Evolutionary conservation across 2,797 vertebrate genomes (phyloP).

Genomic region (Rhyacichthys aspro): DNA sequence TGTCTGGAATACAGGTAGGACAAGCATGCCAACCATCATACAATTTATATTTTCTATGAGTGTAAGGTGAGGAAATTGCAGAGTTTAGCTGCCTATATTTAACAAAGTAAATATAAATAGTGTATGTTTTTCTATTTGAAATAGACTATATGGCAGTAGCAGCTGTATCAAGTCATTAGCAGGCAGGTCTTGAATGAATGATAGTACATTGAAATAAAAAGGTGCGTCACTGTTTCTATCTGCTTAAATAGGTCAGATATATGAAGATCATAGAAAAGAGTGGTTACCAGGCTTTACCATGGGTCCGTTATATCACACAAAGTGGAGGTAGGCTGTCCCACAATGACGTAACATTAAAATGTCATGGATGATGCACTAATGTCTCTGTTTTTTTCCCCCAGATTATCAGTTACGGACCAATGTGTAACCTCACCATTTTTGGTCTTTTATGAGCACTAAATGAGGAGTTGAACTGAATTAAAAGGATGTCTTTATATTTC

Average conservation of each 20-base stretch:
- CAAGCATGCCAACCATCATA: background rate
- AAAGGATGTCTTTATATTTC: constrained; percentile 53
- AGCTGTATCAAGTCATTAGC: background rate
- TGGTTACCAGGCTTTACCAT: constrained; percentile 93
- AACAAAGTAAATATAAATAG: too few relatives aligned
- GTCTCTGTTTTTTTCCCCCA: constrained; percentile 49
- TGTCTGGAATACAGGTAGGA: constrained; percentile 92
- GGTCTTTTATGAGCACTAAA: constrained; percentile 29
- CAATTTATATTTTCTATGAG: too few relatives aligned
- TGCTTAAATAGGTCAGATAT: constrained; percentile 85
- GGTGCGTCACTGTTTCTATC: constrained; percentile 15
- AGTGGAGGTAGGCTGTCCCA: constrained; percentile 85
- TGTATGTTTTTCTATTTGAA: too few relatives aligned
- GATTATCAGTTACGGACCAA: constrained; percentile 93
- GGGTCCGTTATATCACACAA: constrained; percentile 97
- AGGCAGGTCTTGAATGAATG: constrained; percentile 17
- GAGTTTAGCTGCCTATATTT: too few relatives aligned
- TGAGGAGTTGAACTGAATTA: constrained; percentile 47
- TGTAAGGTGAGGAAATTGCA: too few relatives aligned
- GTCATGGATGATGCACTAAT: background rate
- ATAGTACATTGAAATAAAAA: background rate
- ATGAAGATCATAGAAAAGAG: constrained; percentile 99
- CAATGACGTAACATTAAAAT: background rate
- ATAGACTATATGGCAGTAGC: too few relatives aligned
- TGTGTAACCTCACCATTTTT: constrained; percentile 54